Evolutionary conservation across 2,888 invertebrate genomes (phyloP).

Genomic region (Hedychridium roseum): DNA sequence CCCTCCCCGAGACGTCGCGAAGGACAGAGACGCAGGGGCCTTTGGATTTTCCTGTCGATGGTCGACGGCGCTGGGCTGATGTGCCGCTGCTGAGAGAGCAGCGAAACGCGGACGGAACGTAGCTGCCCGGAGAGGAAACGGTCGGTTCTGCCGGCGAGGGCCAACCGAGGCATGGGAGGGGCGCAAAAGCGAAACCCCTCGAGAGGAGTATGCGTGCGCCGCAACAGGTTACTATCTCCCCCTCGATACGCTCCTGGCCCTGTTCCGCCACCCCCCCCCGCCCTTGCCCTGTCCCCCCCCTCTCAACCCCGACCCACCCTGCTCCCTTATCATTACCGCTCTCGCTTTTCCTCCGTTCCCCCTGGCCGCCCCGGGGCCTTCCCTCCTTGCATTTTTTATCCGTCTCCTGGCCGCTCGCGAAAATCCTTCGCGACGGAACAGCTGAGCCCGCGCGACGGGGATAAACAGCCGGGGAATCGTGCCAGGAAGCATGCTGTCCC

Average conservation of each 20-base stretch:
- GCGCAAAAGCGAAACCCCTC: too few relatives aligned
- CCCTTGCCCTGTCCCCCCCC: slow-evolving; percentile 13
- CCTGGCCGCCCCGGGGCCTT: slow-evolving; percentile 1
- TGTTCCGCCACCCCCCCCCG: slow-evolving; percentile 13
- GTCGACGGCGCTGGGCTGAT: too few relatives aligned
- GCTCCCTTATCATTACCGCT: neutral
- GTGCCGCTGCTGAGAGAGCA: too few relatives aligned
- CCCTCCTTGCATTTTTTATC: neutral
- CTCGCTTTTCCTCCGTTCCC: neutral
- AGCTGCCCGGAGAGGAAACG: slow-evolving; percentile 19
- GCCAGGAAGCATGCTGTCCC: too few relatives aligned
- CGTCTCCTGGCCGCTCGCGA: too few relatives aligned
- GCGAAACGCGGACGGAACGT: slow-evolving; percentile 12
- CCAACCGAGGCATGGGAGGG: slow-evolving; percentile 66
- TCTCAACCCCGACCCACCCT: neutral
- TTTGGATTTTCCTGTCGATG: too few relatives aligned
- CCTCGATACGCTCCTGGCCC: slow-evolving; percentile 31
- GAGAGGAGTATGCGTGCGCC: slow-evolving; percentile 49
- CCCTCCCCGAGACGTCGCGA: neutral
- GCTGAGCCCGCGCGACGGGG: too few relatives aligned
- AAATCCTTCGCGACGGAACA: too few relatives aligned
- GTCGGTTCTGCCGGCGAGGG: slow-evolving; percentile 41
- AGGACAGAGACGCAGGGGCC: too few relatives aligned
- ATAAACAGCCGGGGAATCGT: too few relatives aligned
- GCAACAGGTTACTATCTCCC: slow-evolving; percentile 56